Evolutionary conservation across 2,888 invertebrate species (phyloP), one percentile per base, ranked within the genome.

Genomic region (Nomada fabriciana): DNA sequence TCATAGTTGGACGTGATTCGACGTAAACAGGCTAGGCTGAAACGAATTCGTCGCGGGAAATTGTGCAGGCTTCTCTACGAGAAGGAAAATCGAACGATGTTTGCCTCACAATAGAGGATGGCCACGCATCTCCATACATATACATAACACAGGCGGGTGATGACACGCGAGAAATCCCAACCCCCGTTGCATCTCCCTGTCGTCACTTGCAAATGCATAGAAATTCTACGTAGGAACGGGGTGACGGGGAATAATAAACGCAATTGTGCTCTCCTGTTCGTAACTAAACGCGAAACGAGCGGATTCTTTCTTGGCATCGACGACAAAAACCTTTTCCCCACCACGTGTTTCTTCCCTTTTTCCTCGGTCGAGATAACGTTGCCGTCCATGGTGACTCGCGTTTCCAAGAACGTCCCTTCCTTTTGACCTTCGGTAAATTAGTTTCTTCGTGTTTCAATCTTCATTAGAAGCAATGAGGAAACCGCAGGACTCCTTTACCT

Each of bases 131-230:
- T 67, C 71, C 73, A 72, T 75, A 71, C 67, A 65, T 80, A 75
- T 75, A 78, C 86, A 68, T 84, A 85, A 87, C 82, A 82, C 61
- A 59, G 65, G 59, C 47, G 60, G 70, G 61, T 69, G 86, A 86
- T 80, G 79, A 87, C 86, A 80, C 60, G 77, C 57, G 73, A 72
- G 64, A 79, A 83, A 87, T 83, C 63, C 74, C 57, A 76, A 52
- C 57, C 74, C 84, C 71, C 55, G 61, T 36, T 43, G 80, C 81
- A 74, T 80, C 79, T 77, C 70, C 68, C 80, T 73, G 86, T 88
- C 88, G 78, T 87, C 87, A 86, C 84, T 87, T 84, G 88, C 79
- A 83, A 88, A 87, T 84, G 80, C 80, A 84, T 88, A 81, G 86
- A 87, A 87, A 82, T 77, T 84, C 73, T 65, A 68, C 60, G 69